These are phyloP conservation scores for Ictalurus punctatus DNA, from an alignment of 2,113 vertebrate species.

Conservation along the genomic window DNA sequence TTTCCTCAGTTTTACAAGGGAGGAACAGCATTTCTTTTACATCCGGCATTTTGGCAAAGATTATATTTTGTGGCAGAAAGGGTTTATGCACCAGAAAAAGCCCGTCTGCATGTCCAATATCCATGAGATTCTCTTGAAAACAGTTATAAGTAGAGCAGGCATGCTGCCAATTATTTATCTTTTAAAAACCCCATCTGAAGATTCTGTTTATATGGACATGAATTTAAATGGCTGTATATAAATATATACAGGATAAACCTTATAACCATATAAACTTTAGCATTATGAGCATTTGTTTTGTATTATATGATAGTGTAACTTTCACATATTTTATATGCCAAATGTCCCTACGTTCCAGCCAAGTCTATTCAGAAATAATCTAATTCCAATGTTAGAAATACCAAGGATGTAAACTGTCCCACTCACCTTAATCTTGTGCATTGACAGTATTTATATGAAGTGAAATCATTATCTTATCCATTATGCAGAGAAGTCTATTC, in stretches of 20 bases:
- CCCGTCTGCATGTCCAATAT: conserved; percentile 35
- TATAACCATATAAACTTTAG: neutral
- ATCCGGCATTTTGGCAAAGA: conserved; percentile 36
- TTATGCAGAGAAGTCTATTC: neutral
- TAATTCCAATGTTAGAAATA: neutral
- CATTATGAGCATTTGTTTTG: neutral
- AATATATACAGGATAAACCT: no score
- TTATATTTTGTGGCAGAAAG: conserved; percentile 31
- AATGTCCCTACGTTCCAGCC: neutral
- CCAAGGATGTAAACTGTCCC: neutral
- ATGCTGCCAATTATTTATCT: conserved; percentile 42
- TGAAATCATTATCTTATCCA: neutral
- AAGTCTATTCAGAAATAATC: neutral
- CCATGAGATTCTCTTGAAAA: conserved; percentile 37
- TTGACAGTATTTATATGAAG: neutral
- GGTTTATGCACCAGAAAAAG: conserved; percentile 29
- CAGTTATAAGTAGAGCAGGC: conserved; percentile 17
- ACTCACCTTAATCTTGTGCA: neutral
- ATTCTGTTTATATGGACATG: neutral
- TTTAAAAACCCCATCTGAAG: conserved; percentile 41
- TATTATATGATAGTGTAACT: neutral
- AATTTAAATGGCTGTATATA: neutral
- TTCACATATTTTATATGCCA: neutral
- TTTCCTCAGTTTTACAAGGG: conserved; percentile 16
- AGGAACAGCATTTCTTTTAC: conserved; percentile 25